Conservation (phyloP, 2,113 vertebrate genomes). For the Scomber scombrus region DNA sequence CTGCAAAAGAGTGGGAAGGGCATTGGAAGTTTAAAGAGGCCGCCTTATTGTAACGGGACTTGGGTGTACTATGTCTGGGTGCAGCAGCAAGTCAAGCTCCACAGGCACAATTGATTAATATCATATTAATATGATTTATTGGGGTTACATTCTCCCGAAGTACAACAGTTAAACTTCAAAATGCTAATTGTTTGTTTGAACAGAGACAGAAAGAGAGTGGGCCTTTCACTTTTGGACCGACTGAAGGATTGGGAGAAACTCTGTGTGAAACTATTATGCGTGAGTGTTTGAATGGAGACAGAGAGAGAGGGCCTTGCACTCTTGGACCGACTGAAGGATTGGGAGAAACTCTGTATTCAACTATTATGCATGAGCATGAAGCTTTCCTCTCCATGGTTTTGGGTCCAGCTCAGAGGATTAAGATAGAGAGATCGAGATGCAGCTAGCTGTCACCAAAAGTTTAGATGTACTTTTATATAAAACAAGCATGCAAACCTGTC, state of each 20-base stretch:
- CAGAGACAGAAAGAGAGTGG: background rate
- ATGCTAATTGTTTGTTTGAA: background rate
- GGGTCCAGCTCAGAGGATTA: slow-evolving; percentile 26
- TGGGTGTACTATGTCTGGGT: background rate
- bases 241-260: slow-evolving; percentile 6
- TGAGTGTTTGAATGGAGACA: background rate
- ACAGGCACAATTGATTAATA: background rate
- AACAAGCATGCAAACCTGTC: slow-evolving; percentile 27
- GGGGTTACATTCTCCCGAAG: slow-evolving; percentile 4
- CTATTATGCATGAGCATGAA: slow-evolving; percentile 6
- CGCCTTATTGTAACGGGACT: background rate
- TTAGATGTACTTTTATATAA: slow-evolving; percentile 22
- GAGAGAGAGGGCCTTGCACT: background rate
- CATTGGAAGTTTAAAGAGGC: background rate
- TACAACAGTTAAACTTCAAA: background rate
- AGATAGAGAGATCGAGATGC: slow-evolving; percentile 18
- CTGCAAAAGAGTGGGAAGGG: background rate
- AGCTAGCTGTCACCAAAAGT: slow-evolving; percentile 22
- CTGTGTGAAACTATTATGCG: slow-evolving; percentile 20
- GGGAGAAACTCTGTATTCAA: slow-evolving; percentile 15
- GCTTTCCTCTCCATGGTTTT: slow-evolving; percentile 6
- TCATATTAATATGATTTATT: background rate
- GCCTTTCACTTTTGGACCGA: slow-evolving; percentile 7
- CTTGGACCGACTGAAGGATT: slow-evolving; percentile 14
- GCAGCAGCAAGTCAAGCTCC: background rate